These are phyloP conservation scores for Archegozetes longisetosus DNA, from an alignment of 1,140 invertebrate species.

Conservation along the genomic window DNA sequence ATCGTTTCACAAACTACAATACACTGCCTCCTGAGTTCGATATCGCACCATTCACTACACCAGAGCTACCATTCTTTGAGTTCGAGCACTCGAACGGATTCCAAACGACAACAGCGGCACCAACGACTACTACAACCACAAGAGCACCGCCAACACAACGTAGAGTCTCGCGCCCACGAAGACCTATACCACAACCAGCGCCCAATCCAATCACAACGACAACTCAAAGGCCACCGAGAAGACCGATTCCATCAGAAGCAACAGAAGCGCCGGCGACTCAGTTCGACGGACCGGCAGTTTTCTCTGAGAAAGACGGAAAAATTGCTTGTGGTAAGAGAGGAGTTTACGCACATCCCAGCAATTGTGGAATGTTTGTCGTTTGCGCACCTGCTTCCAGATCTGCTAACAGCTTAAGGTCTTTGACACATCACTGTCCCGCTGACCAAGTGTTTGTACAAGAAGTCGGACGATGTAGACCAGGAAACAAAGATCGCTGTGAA, in stretches of 20 bases:
- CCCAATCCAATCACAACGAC: constrained; percentile 8
- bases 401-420: constrained; percentile 17
- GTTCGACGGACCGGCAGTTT: constrained; percentile 16
- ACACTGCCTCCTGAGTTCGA: constrained; percentile 14
- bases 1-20: constrained; percentile 10
- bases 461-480: constrained; percentile 16
- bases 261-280: constrained; percentile 11
- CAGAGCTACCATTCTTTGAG: neutral
- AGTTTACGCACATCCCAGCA: constrained; percentile 23
- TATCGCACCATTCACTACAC: constrained; percentile 10
- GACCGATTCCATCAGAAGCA: neutral
- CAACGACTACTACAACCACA: constrained; percentile 1
- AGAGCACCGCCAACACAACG: constrained; percentile 4
- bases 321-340: constrained; percentile 22
- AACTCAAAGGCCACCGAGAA: neutral
- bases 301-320: constrained; percentile 14
- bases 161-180: neutral
- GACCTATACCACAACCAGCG: constrained; percentile 3
- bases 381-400: constrained; percentile 20
- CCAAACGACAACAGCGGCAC: constrained; percentile 6
- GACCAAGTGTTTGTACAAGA: constrained; percentile 20
- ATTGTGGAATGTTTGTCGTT: constrained; percentile 24
- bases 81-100: neutral
- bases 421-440: constrained; percentile 23
- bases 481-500: constrained; percentile 16